Evolutionary conservation across 2,113 vertebrate genomes (phyloP).

Genomic region (Orientallactaga bullata): DNA sequence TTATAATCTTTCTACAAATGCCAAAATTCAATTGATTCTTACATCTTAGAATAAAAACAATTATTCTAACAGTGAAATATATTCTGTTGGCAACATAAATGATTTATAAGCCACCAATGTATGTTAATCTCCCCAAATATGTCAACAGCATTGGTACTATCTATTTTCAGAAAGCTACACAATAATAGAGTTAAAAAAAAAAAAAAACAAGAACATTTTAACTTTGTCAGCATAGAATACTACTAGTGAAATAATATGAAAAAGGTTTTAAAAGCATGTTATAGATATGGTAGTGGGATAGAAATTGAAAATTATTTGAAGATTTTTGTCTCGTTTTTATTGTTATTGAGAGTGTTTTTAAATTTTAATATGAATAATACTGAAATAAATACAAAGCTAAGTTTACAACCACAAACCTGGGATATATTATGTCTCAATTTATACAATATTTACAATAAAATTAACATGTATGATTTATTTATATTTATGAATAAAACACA

Average conservation of each 20-base stretch:
- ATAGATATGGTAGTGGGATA: background rate
- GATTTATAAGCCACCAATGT: background rate
- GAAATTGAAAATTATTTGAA: background rate
- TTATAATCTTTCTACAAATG: background rate
- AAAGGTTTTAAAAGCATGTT: conserved; percentile 9
- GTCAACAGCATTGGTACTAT: background rate
- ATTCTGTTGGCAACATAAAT: background rate
- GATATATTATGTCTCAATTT: too few relatives aligned
- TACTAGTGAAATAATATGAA: background rate
- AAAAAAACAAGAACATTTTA: too few relatives aligned
- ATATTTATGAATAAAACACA: too few relatives aligned
- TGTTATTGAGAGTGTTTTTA: too few relatives aligned
- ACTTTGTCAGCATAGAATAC: background rate
- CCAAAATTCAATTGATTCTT: background rate
- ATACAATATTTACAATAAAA: too few relatives aligned
- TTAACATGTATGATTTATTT: too few relatives aligned
- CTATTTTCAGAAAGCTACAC: background rate
- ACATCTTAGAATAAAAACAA: background rate
- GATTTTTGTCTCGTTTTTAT: too few relatives aligned
- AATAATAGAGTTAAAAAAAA: too few relatives aligned
- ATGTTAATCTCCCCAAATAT: background rate
- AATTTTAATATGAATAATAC: too few relatives aligned
- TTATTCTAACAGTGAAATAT: background rate
- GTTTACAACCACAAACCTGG: too few relatives aligned
- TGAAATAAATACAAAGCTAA: too few relatives aligned